Conservation (phyloP, 2,888 invertebrate genomes). For the Quadroppia sp. region DNA sequence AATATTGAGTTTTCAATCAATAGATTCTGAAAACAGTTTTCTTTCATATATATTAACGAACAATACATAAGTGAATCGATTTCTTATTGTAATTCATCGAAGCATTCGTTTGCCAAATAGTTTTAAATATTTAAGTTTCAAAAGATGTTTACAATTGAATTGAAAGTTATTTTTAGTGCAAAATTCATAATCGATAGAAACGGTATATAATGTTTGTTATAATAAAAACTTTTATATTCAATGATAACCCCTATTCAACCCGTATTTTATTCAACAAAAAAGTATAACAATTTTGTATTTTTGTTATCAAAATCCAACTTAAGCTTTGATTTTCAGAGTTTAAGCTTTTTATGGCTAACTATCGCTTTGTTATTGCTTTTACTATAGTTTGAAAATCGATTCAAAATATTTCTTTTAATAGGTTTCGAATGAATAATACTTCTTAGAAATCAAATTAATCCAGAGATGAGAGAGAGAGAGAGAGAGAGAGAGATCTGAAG, state of each 20-base stretch:
- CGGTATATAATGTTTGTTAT: neutral
- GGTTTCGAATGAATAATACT: neutral
- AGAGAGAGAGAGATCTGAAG: too few species aligned
- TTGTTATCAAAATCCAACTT: conserved; percentile 25
- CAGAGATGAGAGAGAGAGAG: neutral
- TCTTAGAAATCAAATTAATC: neutral
- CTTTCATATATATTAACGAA: neutral
- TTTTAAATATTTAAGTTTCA: neutral
- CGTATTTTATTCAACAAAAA: neutral
- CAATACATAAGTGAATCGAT: conserved; percentile 16
- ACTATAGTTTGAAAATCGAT: neutral
- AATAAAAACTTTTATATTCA: conserved; percentile 23
- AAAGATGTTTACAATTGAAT: conserved; percentile 17
- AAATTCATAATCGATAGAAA: conserved; percentile 16
- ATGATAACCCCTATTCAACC: neutral
- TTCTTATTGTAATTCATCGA: conserved; percentile 19
- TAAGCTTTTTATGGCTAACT: neutral
- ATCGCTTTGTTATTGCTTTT: neutral
- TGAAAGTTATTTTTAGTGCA: neutral
- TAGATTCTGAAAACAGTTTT: neutral
- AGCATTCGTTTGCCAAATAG: neutral
- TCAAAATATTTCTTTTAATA: neutral
- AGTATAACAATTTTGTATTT: neutral
- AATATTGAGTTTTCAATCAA: neutral
- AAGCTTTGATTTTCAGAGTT: conserved; percentile 26